A percentile compares a stretch with the other conserved stretches of the same genome.
These are phyloP conservation scores for Sarcophaga carnaria DNA, from an alignment of 2,888 invertebrate genomes.

Conservation along the genomic window DNA sequence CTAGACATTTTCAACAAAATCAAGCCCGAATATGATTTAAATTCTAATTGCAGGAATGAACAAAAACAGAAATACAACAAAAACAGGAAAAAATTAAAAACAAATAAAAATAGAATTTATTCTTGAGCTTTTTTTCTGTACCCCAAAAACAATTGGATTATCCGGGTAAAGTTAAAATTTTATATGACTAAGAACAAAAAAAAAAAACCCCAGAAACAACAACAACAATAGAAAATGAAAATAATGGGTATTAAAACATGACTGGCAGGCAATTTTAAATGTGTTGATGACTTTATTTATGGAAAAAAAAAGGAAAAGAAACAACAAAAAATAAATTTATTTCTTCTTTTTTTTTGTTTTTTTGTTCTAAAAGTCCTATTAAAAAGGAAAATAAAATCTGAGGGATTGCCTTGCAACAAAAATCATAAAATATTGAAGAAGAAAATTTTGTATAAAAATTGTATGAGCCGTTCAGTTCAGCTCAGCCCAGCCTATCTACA, in stretches of 20 bases:
- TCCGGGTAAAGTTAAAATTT: constrained; percentile 16
- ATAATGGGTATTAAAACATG: constrained; percentile 30
- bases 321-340: constrained; percentile 4
- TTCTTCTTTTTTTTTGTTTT: rapidly evolving
- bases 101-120: constrained; percentile 6
- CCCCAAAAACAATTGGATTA: constrained; percentile 34
- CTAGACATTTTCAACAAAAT: constrained; percentile 30
- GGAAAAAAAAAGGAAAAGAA: constrained; percentile 16
- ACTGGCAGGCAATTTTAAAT: constrained; percentile 53
- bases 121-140: no score
- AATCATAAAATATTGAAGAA: no score
- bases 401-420: neutral
- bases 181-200: no score
- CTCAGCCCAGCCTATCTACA: neutral
- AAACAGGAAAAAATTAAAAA: constrained; percentile 21
- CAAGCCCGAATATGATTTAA: neutral
- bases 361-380: neutral
- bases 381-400: neutral
- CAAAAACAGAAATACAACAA: neutral
- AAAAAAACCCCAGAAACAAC: neutral
- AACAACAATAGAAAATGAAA: neutral
- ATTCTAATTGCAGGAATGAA: constrained; percentile 13
- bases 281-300: constrained; percentile 63
- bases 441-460: no score
- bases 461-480: no score